These are phyloP conservation scores for Progne subis DNA, from an alignment of 2,113 vertebrate species.

Conservation along the genomic window DNA sequence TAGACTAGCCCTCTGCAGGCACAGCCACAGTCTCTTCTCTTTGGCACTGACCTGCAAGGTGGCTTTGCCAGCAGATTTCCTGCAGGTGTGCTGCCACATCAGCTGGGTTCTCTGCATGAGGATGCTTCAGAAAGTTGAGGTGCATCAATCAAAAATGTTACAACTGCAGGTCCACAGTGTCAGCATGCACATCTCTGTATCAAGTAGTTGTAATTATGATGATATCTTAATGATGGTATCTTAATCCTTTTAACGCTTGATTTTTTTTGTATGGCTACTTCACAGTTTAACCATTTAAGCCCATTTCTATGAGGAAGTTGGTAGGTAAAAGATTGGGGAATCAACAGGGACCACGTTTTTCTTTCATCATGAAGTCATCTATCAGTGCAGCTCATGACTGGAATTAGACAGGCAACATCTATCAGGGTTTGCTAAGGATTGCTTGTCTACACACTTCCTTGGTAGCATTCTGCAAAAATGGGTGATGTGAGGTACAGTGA, in stretches of 20 bases:
- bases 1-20: background rate
- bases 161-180: background rate
- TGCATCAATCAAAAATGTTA: background rate
- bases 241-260: background rate
- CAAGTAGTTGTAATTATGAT: background rate
- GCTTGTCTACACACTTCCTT: background rate
- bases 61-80: background rate
- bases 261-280: background rate
- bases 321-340: background rate
- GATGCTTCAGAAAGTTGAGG: background rate
- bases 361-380: background rate
- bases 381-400: background rate
- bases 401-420: background rate
- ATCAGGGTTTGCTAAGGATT: background rate
- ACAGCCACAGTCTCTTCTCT: background rate
- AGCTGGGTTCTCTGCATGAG: background rate
- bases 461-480: background rate
- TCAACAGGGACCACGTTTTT: background rate
- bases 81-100: background rate
- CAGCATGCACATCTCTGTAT: rapidly evolving
- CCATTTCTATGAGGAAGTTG: background rate
- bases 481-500: rapidly evolving
- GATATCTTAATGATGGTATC: background rate
- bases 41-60: background rate
- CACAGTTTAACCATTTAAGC: background rate